These are phyloP conservation scores for Drosophila pseudotalamancana DNA, from an alignment of 2,888 invertebrate genomes.

Conservation along the genomic window DNA sequence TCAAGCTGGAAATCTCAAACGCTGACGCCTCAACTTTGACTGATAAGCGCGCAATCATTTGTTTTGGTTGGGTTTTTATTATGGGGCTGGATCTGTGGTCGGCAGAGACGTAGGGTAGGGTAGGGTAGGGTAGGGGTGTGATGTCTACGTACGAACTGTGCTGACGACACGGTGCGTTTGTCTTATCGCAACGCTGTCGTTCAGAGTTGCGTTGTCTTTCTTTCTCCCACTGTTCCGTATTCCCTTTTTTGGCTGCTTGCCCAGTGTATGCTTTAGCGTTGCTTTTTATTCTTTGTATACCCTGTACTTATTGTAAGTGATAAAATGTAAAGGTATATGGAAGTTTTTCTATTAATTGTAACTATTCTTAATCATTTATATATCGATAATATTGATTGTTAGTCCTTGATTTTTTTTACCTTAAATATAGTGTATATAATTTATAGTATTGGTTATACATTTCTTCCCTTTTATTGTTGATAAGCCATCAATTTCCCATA, in stretches of 20 bases:
- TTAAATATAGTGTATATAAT: background rate
- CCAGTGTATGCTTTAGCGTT: conserved; percentile 34
- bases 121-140: background rate
- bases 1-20: conserved; percentile 6
- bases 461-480: background rate
- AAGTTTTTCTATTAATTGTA: background rate
- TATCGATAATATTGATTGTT: background rate
- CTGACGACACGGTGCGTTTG: conserved; percentile 21
- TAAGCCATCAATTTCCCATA: background rate
- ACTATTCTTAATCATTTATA: too few relatives aligned
- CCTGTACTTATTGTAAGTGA: background rate
- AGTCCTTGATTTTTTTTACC: background rate
- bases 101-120: too few relatives aligned
- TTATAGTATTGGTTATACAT: too few relatives aligned
- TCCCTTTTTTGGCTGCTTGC: conserved; percentile 26
- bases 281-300: conserved; percentile 7
- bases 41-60: conserved; percentile 38
- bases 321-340: background rate
- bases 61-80: background rate
- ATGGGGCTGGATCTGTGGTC: too few relatives aligned
- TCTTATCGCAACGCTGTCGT: conserved; percentile 46
- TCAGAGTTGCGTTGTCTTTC: conserved; percentile 2
- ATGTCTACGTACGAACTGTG: background rate
- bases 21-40: conserved; percentile 42
- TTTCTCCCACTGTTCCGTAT: background rate